phyloP scores from a whole-genome alignment of 2,888 invertebrate species.

The Lithophane semibrunnea region DNA sequence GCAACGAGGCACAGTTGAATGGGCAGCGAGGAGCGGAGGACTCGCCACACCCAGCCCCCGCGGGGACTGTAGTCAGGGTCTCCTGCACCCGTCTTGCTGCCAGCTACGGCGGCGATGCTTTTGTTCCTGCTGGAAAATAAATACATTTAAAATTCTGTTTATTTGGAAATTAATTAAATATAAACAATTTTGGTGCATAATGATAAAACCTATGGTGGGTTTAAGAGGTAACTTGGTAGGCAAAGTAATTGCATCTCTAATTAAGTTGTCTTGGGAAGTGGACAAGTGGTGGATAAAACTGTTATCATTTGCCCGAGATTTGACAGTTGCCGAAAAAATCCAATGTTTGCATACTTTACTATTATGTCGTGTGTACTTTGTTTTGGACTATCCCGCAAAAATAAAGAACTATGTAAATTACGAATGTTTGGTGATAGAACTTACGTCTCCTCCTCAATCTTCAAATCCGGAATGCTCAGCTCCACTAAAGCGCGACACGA shows the following conservation, averaged over 20 bases:
- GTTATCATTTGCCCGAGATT: not conserved
- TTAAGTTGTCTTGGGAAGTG: not conserved
- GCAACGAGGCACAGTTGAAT: constrained; percentile 94
- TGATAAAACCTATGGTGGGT: not conserved
- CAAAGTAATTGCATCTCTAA: not conserved
- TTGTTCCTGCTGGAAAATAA: constrained; percentile 74
- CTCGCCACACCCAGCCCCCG: constrained; percentile 93
- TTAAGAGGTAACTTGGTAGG: not conserved
- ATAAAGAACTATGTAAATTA: not conserved
- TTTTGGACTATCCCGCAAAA: not conserved
- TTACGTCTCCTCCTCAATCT: constrained; percentile 84
- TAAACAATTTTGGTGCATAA: not conserved
- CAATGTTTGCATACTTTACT: not conserved
- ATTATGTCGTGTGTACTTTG: not conserved
- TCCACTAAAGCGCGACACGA: constrained; percentile 92
- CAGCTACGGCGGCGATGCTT: constrained; percentile 75
- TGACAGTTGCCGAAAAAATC: not conserved
- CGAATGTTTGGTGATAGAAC: constrained; percentile 59
- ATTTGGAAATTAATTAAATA: not conserved
- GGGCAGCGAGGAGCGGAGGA: constrained; percentile 94
- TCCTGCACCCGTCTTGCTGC: constrained; percentile 89
- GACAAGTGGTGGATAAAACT: not conserved
- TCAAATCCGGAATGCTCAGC: constrained; percentile 85
- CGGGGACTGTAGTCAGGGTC: constrained; percentile 90
- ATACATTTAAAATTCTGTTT: not conserved